A percentile compares a stretch with the other conserved stretches of the same genome.
Evolutionary conservation across 2,888 invertebrate genomes (phyloP).

Genomic region (Cartodere bifasciata): DNA sequence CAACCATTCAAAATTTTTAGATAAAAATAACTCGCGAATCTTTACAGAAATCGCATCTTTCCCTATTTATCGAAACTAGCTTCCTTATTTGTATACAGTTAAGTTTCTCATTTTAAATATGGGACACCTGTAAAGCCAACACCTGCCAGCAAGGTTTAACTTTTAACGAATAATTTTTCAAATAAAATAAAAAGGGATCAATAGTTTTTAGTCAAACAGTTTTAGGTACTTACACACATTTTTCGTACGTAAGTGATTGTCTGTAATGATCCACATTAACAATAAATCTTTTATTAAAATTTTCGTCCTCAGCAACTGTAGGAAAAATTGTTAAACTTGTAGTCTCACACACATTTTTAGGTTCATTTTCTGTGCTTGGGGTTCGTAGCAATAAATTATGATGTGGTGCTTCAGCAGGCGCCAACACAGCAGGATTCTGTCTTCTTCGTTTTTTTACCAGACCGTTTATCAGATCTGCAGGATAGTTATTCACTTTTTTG

Average conservation of each 20-base stretch:
- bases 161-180: too few species aligned
- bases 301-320: slow-evolving; percentile 12
- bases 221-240: slow-evolving; percentile 15
- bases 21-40: too few species aligned
- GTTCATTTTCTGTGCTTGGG: slow-evolving; percentile 5
- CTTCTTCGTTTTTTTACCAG: slow-evolving; percentile 3
- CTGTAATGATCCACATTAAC: slow-evolving; percentile 13
- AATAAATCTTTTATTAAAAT: slow-evolving; percentile 13
- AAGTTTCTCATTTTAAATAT: too few species aligned
- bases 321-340: slow-evolving; percentile 12
- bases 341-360: slow-evolving; percentile 13
- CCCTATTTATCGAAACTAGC: too few species aligned
- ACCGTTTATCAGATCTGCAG: slow-evolving; percentile 1
- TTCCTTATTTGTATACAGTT: too few species aligned
- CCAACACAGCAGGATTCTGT: slow-evolving; percentile 3
- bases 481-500: slow-evolving; percentile 2
- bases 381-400: slow-evolving; percentile 1
- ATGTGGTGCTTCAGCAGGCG: slow-evolving; percentile 3
- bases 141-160: too few species aligned
- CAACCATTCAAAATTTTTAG: too few species aligned
- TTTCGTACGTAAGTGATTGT: slow-evolving; percentile 15
- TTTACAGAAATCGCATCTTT: too few species aligned
- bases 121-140: too few species aligned
- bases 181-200: too few species aligned
- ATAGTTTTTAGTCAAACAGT: neutral